phyloP scores from a whole-genome alignment of 2,888 invertebrate species.

The Zhuqinia jingwanae region DNA sequence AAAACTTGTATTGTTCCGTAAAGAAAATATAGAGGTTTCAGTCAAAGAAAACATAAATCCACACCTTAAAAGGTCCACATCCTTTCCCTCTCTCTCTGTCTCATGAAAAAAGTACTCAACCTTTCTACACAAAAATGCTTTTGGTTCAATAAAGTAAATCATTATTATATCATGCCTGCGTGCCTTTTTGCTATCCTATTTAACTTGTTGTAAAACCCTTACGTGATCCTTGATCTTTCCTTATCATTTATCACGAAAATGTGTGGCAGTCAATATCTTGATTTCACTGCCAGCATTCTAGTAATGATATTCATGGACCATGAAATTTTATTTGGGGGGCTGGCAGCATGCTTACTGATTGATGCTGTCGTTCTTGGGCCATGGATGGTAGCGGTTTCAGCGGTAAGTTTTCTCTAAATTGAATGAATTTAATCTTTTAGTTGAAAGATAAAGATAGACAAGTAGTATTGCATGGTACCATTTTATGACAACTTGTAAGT shows the following conservation, averaged over 20 bases:
- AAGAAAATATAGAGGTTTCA: background rate
- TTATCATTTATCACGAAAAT: conserved; percentile 42
- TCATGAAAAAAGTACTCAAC: background rate
- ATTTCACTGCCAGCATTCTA: conserved; percentile 6
- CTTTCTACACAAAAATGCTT: background rate
- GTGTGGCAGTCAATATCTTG: conserved; percentile 21
- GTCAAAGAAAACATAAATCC: conserved; percentile 25
- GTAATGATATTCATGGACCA: background rate
- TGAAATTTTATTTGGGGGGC: conserved; percentile 15
- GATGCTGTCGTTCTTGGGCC: conserved; percentile 54
- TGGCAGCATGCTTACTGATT: conserved; percentile 52
- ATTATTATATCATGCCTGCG: too few relatives aligned
- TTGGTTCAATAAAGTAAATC: too few relatives aligned
- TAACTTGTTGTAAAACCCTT: conserved; percentile 27
- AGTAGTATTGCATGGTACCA: too few relatives aligned
- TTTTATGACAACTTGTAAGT: too few relatives aligned
- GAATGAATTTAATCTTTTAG: too few relatives aligned
- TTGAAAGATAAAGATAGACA: too few relatives aligned
- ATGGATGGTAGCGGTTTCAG: conserved; percentile 42
- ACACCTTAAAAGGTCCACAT: conserved; percentile 31
- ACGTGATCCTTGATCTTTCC: conserved; percentile 34
- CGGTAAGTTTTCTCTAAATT: conserved; percentile 58
- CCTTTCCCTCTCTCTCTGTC: background rate
- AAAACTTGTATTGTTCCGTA: background rate
- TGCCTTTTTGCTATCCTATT: background rate